Base-by-base conservation (phyloP, 2,113 vertebrate genomes). In the Corythornis cristatus region DNA sequence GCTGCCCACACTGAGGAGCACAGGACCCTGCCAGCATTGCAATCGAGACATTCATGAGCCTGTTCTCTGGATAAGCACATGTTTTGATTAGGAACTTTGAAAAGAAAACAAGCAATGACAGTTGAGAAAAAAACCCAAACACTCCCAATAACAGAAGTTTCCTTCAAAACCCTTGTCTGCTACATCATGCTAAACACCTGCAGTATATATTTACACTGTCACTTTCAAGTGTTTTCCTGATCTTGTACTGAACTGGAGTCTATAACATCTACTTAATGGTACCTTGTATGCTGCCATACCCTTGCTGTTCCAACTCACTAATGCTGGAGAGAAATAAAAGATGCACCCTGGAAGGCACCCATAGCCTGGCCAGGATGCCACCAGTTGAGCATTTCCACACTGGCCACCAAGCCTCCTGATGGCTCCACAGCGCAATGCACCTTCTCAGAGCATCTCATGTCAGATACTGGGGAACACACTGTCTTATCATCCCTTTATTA, bases 361-460 rank as follows among this genome's bases (percentile, higher is more conserved):
- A 0, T 5, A 46, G 64, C 68, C n/a, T 19, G 1, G 56, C 61
- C 10, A 0, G 22, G 73, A 17, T 1, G 1, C 9, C 6, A 0
- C 5, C 8, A 43, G 17, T 9, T 2, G 2, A 23, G 28, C 8
- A 3, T 4, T 5, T 15, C 40, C 35, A 2, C 12, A 0, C 29
- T 0, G 4, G 29, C 45, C 73, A 29, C 22, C 0, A 0, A 45
- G 58, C 35, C 46, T 77, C 33, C 53, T 8, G 1, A 11, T 6
- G 3, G 9, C 58, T 60, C 71, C 12, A 4, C 40, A 19, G 15
- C 50, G 15, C 21, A 61, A 26, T n/a, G 43, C 15, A 1, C 56
- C 56, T 45, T 50, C 42, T 29, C 6, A 3, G 57, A 28, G 9
- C 3, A 26, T 51, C 15, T 3, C 12, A 2, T 7, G 5, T 17